phyloP scores from a whole-genome alignment of 2,113 vertebrate species.

The Ammodytes marinus region DNA sequence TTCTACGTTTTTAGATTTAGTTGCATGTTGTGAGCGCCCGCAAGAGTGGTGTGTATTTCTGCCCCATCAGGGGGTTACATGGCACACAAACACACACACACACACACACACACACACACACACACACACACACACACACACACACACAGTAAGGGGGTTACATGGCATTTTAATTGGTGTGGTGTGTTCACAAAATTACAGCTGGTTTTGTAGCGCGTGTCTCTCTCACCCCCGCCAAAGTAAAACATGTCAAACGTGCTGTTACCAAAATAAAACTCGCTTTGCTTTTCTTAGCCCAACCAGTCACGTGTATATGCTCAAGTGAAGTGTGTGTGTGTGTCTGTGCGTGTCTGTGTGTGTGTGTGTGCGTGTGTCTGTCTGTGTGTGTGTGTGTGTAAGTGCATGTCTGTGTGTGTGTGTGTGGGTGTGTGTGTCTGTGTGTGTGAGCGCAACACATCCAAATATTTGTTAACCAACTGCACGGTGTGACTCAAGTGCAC shows the following conservation, averaged over 20 bases:
- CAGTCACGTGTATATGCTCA: not conserved
- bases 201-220: conserved; percentile 45
- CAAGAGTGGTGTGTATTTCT: conserved; percentile 65
- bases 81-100: conserved; percentile 1
- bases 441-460: not conserved
- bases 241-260: conserved; percentile 50
- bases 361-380: too few species aligned
- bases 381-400: too few species aligned
- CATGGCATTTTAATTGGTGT: conserved; percentile 53
- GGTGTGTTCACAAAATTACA: conserved; percentile 68
- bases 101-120: too few species aligned
- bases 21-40: conserved; percentile 30
- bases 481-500: too few species aligned
- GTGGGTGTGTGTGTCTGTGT: not conserved
- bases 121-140: too few species aligned
- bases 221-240: conserved; percentile 2
- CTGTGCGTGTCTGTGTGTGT: too few species aligned
- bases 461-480: conserved; percentile 17
- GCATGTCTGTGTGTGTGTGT: too few species aligned
- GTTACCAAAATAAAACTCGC: conserved; percentile 58
- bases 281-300: not conserved
- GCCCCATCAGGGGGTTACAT: conserved; percentile 60
- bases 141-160: too few species aligned
- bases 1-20: conserved; percentile 50
- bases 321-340: too few species aligned